Evolutionary conservation across 2,888 invertebrate genomes (phyloP), one percentile per base, ranked within the genome.

Genomic region (Thalpophila matura): DNA sequence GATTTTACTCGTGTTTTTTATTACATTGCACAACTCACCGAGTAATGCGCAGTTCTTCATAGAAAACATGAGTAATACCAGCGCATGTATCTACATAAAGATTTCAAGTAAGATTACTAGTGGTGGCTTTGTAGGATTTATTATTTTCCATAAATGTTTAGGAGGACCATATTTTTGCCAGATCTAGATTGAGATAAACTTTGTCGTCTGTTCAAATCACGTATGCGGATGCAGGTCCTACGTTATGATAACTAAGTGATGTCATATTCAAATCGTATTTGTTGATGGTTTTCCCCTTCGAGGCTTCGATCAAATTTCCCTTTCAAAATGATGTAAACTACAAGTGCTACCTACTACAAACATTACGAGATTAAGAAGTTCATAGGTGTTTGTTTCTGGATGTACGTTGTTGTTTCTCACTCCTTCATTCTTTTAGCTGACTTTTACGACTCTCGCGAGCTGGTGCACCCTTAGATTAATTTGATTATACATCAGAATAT

Each of bases 1-100:
- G 77, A 79, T 73, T 76, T 65, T 72, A 55, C 49, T 64, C 35
- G 40, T 53, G 42, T 53, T 74, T 71, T 78, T 77, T 77, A 74
- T 79, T 73, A 60, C 57, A 67, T 79, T 80, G 64, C 64, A 78
- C 47, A 69, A 73, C 46, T 37, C 55, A 33, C 46, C 53, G 46
- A 56, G 60, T 60, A 70, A 54, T 65, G 79, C 71, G 75, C 68
- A 75, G 76, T 78, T 75, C 24, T 58, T 50, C 54, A 65, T 60
- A 62, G 59, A 74, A 57, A 49, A 77, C 46, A 65, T 60, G 50
- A 57, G 50, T 69, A 62, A 63, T 57, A 43, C 27, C 31, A 43
- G 20, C 46, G 37, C 43, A 71, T 35, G 38, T 38, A 33, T 43
- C 24, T 59, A 24, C 46, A 51, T 33, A 59, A 46, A 62, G 56